These are phyloP conservation scores for Metalampra italica DNA, from an alignment of 2,888 invertebrate species.

Conservation along the genomic window DNA sequence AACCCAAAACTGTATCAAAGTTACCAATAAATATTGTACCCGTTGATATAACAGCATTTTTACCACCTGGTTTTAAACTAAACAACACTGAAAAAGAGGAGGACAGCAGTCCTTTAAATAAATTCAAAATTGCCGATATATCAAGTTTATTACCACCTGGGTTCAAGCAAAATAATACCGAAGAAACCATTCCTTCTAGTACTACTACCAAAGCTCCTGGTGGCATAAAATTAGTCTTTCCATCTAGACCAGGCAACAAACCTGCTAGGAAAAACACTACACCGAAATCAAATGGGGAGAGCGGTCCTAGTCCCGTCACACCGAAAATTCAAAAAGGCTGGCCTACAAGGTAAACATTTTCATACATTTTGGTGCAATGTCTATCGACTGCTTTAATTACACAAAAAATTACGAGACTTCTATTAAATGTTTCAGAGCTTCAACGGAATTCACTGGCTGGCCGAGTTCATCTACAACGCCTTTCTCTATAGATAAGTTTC, in stretches of 20 bases:
- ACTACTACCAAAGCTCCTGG: slow-evolving; percentile 64
- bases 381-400: not conserved
- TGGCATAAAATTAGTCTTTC: slow-evolving; percentile 86
- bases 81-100: slow-evolving; percentile 40
- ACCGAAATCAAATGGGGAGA: slow-evolving; percentile 61
- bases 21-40: slow-evolving; percentile 39
- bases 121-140: slow-evolving; percentile 69
- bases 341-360: slow-evolving; percentile 84
- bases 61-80: slow-evolving; percentile 80
- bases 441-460: slow-evolving; percentile 95
- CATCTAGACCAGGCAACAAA: slow-evolving; percentile 86
- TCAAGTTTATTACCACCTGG: slow-evolving; percentile 81
- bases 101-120: slow-evolving; percentile 30
- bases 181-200: slow-evolving; percentile 31
- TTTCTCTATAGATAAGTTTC: slow-evolving; percentile 88
- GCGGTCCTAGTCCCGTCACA: slow-evolving; percentile 63
- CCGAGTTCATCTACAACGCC: slow-evolving; percentile 93
- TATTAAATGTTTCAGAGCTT: slow-evolving; percentile 76
- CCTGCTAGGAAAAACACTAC: slow-evolving; percentile 79
- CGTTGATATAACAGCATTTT: slow-evolving; percentile 79
- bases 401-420: not conserved
- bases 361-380: not conserved
- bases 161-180: slow-evolving; percentile 64
- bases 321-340: slow-evolving; percentile 91
- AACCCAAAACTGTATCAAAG: slow-evolving; percentile 36